Base-by-base conservation (phyloP, 2,797 vertebrate species). In the Platalea minor region DNA sequence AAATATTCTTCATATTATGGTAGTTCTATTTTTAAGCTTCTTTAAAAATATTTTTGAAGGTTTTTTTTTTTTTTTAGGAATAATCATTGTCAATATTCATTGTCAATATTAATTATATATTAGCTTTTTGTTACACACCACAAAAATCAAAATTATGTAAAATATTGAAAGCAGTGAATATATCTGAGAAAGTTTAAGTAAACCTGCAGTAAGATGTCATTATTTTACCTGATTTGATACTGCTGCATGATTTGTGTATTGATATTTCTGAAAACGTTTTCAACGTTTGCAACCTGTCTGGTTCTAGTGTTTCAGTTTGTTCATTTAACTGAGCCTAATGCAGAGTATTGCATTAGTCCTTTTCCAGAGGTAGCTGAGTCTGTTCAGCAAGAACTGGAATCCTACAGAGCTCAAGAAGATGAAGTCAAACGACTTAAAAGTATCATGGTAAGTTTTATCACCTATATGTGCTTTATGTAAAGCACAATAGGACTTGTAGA, bases 361-460 rank as follows among this genome's bases (percentile, higher is more conserved):
- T 99, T 99, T 94, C 99, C 99, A 85, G 99, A 99, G 97, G 99
- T 99, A 91, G 99, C 99, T 0, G 99, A 99, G 95, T 99, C 99
- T 3, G 99, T 99, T 94, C 99, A 99, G 90, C 98, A 99, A 97
- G 99, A 99, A 93, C 96, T 99, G 91, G 99, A 99, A 94, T 98
- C 98, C 2, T 99, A 99, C 97, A 98, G 99, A 97, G 98, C 99
- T n/a, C 99, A 99, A 95, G 99, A 99, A 97, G 99, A 99, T 86
- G 99, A 99, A 91, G 99, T 99, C 77, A 99, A 99, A 95, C 98
- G 98, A 21, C 99, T 99, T 77, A 99, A 99, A 98, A 99, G 99
- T 97, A 99, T 99, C 94, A 99, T 99, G 99, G 99, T 99, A 97
- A 97, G 96, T 75, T 76, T 91, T 89, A 8, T 88, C 39, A 50